Base-by-base conservation (phyloP, 2,888 invertebrate genomes). In the Celastrina argiolus region DNA sequence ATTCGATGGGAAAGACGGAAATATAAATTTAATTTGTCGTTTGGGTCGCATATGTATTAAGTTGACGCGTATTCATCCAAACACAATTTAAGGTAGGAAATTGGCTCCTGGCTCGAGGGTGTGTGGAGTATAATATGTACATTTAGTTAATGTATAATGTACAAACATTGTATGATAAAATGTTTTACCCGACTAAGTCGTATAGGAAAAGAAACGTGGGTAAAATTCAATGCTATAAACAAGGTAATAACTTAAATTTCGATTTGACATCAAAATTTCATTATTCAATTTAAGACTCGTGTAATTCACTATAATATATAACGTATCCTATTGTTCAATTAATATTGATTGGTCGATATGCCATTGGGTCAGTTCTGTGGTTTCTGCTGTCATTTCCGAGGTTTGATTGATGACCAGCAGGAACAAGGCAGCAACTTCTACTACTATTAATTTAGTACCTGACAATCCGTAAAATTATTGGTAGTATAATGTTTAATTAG, bases 31-130 rank as follows among this genome's bases (percentile, higher is more conserved):
- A 88, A 86, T 85, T 86, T 84, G 85, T 85, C 83, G 82, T 84
- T 81, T 74, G 80, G 82, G 81, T 84, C 83, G 79, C 86, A 86
- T 84, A 85, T 80, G 84, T 86, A 86, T 84, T 87, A 84, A 87
- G 84, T 86, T 85, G 82, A 81, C 81, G 83, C 82, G 85, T 81
- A 84, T 85, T 83, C 85, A 79, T 85, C 81, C 82, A 85, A 88
- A 89, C 83, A 87, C 84, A 88, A 89, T 89, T 88, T 89, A 83
- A 83, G 82, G 80, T 85, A 84, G 88, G 86, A 87, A 88, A 89
- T 90, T 89, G 88, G 85, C 84, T 86, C 80, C 77, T 79, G 77
- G 81, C 77, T 82, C 84, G 79, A 83, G 85, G 85, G 83, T 85
- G 86, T 86, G 84, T 84, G 82, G 78, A 87, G 84, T 86, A 31